Base-by-base conservation (phyloP, 1,140 invertebrate species). In the Drosophila azteca region DNA sequence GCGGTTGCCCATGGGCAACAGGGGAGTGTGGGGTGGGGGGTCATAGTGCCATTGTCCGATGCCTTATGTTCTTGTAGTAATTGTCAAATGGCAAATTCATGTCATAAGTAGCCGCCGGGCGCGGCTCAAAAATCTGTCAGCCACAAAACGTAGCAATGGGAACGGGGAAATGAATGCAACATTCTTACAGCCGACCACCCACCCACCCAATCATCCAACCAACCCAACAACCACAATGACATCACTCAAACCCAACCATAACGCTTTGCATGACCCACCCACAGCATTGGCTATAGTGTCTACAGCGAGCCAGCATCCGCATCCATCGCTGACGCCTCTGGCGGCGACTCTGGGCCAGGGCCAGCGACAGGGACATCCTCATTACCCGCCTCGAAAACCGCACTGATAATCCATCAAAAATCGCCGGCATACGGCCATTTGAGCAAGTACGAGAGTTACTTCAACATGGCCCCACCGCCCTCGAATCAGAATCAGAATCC, bases 61-160 rank as follows among this genome's bases (percentile, higher is more conserved):
- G n/a, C 13, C 9, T 51, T 44, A 24, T 64, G 77, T 76, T 78
- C 72, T 74, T 78, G 69, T 76, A 85, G 81, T 82, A 87, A 85
- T 88, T 63, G 65, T 63, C 49, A 89, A 90, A 90, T 90, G 79
- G 89, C 68, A 90, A 85, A 90, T 79, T 79, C 84, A 85, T 90
- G 88, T 90, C 84, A 79, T 77, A 82, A 65, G 75, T 62, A 57
- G 52, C 89, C 81, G 26, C 50, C 15, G 62, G 83, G 60, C 11
- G 9, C 22, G 44, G 65, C 68, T 74, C 84, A 77, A 83, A 60
- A 70, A 77, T 77, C 44, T 77, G 74, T 65, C 45, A 51, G 50
- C 50, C 31, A 31, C 31, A 31, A 31, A 31, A 31, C 8, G 31
- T 60, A 78, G 29, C 8, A 9, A 31, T 43, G 3, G 26, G 31